Percentiles rank a stretch among this genome's conserved stretches.
phyloP scores from a whole-genome alignment of 1,140 invertebrate species.

The Lucilia sericata region DNA sequence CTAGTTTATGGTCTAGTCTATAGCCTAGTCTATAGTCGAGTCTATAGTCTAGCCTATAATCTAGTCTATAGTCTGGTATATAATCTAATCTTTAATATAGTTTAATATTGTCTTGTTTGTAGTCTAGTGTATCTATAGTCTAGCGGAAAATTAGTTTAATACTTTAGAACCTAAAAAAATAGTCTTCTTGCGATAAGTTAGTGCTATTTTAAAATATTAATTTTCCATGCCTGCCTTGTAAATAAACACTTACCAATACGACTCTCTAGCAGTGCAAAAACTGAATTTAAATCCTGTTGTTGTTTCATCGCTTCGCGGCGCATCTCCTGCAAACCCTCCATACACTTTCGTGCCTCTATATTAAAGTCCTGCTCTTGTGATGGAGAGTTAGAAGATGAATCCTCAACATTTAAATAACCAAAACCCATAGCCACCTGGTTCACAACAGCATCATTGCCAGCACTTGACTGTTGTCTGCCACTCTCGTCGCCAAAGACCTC shows the following conservation, averaged over 20 bases:
- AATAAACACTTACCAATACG: constrained; percentile 54
- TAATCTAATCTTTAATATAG: no score
- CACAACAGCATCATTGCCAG: constrained; percentile 75
- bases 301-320: constrained; percentile 75
- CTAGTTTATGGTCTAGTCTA: no score
- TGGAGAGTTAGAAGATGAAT: constrained; percentile 57
- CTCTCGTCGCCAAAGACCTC: constrained; percentile 57
- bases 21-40: no score
- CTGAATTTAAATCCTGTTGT: constrained; percentile 73
- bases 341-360: constrained; percentile 75
- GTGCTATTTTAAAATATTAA: no score
- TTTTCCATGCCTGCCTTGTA: no score
- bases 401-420: constrained; percentile 72
- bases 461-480: constrained; percentile 71
- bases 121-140: no score
- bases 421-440: constrained; percentile 73
- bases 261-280: constrained; percentile 61
- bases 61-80: no score
- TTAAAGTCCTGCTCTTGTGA: constrained; percentile 69
- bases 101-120: no score
- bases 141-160: no score
- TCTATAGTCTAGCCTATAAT: no score
- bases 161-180: no score
- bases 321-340: constrained; percentile 74
- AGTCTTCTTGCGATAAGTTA: no score